A percentile compares a stretch with the other conserved stretches of the same genome.
These are phyloP conservation scores for Penaeus japonicus DNA, from an alignment of 1,140 invertebrate species.

Conservation along the genomic window DNA sequence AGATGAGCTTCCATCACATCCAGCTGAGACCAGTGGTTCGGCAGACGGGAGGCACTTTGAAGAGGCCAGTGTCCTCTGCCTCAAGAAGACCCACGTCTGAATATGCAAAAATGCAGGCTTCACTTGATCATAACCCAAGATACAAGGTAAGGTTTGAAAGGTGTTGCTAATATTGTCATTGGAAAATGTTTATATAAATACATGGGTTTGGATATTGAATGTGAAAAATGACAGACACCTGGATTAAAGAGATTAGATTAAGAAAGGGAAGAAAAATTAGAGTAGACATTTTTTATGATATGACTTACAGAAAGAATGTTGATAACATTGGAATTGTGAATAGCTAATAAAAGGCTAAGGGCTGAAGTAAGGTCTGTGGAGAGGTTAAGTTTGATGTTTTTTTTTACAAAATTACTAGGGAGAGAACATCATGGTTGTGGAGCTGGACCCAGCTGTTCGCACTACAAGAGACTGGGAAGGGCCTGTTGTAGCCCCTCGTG, in stretches of 20 bases:
- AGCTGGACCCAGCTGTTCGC: slow-evolving; percentile 80
- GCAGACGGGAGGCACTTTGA: slow-evolving; percentile 55
- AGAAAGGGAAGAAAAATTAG: not conserved
- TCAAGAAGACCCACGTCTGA: slow-evolving; percentile 77
- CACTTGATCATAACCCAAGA: slow-evolving; percentile 69
- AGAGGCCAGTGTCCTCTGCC: slow-evolving; percentile 64
- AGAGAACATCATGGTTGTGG: slow-evolving; percentile 84
- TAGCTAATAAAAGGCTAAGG: no score
- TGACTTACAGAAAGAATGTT: not conserved
- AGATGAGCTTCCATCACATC: not conserved
- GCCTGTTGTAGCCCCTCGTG: slow-evolving; percentile 74
- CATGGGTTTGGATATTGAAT: not conserved
- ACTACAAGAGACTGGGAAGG: slow-evolving; percentile 82
- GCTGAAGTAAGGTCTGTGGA: no score
- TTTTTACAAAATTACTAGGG: slow-evolving; percentile 62
- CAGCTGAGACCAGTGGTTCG: slow-evolving; percentile 50
- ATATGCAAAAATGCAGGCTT: slow-evolving; percentile 73
- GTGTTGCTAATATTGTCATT: slow-evolving; percentile 11
- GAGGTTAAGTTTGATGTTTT: no score
- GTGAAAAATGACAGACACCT: not conserved
- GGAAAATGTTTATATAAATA: not conserved
- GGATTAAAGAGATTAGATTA: not conserved
- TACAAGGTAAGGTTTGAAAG: slow-evolving; percentile 64
- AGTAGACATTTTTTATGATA: not conserved
- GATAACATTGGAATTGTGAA: not conserved